phyloP scores from a whole-genome alignment of 2,797 vertebrate species.

The Neosalanx taihuensis region DNA sequence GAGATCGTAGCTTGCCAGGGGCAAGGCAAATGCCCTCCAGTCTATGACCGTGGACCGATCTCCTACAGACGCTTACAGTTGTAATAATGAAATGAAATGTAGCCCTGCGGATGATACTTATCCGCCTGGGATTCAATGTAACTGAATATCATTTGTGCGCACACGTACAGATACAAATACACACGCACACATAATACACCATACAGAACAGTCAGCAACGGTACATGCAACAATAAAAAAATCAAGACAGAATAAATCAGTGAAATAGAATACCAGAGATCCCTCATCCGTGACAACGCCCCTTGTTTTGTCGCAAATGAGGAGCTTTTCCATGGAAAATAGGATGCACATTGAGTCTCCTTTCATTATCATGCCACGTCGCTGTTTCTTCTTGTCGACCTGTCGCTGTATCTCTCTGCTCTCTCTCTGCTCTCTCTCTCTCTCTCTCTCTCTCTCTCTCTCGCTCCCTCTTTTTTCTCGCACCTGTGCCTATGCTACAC shows the following conservation, averaged over 20 bases:
- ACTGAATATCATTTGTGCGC: conserved; percentile 2
- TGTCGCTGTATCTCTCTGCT: neutral
- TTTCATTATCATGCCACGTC: conserved; percentile 32
- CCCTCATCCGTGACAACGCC: conserved; percentile 40
- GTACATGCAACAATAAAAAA: neutral
- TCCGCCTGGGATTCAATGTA: neutral
- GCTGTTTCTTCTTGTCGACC: conserved; percentile 8
- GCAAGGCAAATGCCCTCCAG: neutral
- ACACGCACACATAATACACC: neutral
- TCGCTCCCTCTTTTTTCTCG: conserved; percentile 11
- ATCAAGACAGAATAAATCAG: conserved; percentile 3
- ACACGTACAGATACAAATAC: conserved; percentile 12
- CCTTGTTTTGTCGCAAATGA: conserved; percentile 42
- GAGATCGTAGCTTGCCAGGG: neutral
- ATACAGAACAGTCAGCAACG: neutral
- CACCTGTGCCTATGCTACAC: neutral
- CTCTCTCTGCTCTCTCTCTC: conserved; percentile 8
- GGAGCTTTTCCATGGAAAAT: conserved; percentile 53
- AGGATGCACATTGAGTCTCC: conserved; percentile 34
- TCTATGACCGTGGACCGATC: neutral
- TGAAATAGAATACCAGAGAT: conserved; percentile 32
- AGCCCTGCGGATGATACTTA: neutral
- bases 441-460: conserved; percentile 7
- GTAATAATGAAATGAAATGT: neutral
- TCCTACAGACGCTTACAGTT: neutral